Evolutionary conservation across 2,888 invertebrate genomes (phyloP).

Genomic region (Hyposoter didymator): DNA sequence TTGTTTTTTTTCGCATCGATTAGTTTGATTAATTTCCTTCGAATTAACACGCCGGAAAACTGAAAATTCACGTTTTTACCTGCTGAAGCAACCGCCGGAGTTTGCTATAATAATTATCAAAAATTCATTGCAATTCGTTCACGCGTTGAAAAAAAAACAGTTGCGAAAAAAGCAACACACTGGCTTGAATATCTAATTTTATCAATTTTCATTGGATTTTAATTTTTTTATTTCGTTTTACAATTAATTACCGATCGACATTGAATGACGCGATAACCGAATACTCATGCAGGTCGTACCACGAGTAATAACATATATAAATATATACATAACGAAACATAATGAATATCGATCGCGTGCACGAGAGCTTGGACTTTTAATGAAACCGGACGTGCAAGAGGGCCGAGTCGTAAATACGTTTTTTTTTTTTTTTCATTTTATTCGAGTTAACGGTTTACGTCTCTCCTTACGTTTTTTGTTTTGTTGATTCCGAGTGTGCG

Average conservation of each 20-base stretch:
- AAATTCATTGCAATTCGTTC: too few relatives aligned
- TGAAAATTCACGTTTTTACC: neutral
- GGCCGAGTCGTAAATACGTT: constrained; percentile 30
- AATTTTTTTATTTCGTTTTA: constrained; percentile 27
- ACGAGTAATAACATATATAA: neutral
- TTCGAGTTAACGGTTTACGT: neutral
- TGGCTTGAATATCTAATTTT: neutral
- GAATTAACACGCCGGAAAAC: neutral
- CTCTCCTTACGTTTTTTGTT: neutral
- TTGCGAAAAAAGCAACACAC: too few relatives aligned
- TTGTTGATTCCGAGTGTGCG: neutral
- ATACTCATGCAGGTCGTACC: constrained; percentile 19
- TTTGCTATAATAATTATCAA: neutral
- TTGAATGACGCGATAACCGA: constrained; percentile 32
- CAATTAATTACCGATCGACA: constrained; percentile 16
- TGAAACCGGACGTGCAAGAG: constrained; percentile 56
- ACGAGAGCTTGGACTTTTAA: constrained; percentile 40
- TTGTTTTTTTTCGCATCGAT: neutral
- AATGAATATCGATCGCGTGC: constrained; percentile 57
- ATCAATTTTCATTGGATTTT: neutral
- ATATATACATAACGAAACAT: constrained; percentile 28
- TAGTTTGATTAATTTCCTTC: neutral
- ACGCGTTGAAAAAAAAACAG: too few relatives aligned
- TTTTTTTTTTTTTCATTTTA: constrained; percentile 6
- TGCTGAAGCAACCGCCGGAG: neutral